phyloP scores from a whole-genome alignment of 2,797 vertebrate species.

The Halcyon leucocephala region DNA sequence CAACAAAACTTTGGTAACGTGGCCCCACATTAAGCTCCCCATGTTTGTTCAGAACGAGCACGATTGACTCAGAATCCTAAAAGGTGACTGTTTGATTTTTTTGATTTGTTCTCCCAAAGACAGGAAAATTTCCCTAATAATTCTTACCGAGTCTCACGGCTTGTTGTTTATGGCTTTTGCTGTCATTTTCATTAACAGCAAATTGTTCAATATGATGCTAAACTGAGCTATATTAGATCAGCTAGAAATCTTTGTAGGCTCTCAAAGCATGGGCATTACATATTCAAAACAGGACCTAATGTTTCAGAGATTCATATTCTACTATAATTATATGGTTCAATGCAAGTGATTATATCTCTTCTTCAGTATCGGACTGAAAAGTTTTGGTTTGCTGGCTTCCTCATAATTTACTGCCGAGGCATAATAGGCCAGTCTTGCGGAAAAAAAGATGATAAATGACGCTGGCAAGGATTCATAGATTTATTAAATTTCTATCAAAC shows the following conservation, averaged over 20 bases:
- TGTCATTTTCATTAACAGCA: slow-evolving; percentile 77
- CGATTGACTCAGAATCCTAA: not conserved
- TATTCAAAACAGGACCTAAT: slow-evolving; percentile 96
- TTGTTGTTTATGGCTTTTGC: slow-evolving; percentile 71
- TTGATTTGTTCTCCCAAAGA: slow-evolving; percentile 38
- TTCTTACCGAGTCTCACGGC: slow-evolving; percentile 33
- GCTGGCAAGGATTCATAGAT: slow-evolving; percentile 93
- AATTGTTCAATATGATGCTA: slow-evolving; percentile 78
- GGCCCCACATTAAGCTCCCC: not conserved
- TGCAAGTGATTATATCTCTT: slow-evolving; percentile 97
- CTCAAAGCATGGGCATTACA: slow-evolving; percentile 87
- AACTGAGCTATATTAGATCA: slow-evolving; percentile 79
- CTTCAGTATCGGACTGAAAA: slow-evolving; percentile 88
- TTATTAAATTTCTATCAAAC: slow-evolving; percentile 99
- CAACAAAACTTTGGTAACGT: not conserved
- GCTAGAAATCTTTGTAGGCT: slow-evolving; percentile 76
- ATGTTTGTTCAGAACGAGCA: not conserved
- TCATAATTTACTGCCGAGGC: slow-evolving; percentile 90
- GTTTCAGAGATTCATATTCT: slow-evolving; percentile 95
- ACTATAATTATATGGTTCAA: slow-evolving; percentile 99
- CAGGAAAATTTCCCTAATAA: slow-evolving; percentile 44
- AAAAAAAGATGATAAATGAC: slow-evolving; percentile 91
- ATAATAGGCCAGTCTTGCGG: slow-evolving; percentile 90
- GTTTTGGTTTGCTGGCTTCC: slow-evolving; percentile 91
- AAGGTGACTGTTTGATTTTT: slow-evolving; percentile 35